Conservation (phyloP, 2,888 invertebrate genomes). For the Heliconius cydno region DNA sequence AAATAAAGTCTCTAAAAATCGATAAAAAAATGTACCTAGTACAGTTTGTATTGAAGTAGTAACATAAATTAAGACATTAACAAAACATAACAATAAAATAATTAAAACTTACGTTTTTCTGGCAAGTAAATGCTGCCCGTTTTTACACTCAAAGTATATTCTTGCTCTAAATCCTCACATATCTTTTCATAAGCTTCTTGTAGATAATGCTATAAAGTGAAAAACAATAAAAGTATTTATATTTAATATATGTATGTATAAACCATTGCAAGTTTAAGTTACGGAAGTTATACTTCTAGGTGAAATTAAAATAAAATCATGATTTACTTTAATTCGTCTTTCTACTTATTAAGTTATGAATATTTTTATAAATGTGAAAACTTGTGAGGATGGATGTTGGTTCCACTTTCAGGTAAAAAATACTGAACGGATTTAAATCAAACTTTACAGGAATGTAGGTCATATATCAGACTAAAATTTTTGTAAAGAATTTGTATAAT, state of each 20-base stretch:
- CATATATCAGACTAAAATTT: too few relatives aligned
- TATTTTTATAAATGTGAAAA: too few relatives aligned
- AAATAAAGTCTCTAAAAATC: too few relatives aligned
- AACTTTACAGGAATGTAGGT: too few relatives aligned
- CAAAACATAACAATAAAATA: too few relatives aligned
- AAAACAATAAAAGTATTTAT: not conserved
- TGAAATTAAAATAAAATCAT: not conserved
- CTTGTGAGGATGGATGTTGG: too few relatives aligned
- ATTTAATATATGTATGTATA: too few relatives aligned
- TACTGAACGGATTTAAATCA: too few relatives aligned
- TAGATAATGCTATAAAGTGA: slow-evolving; percentile 56
- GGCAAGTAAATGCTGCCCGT: slow-evolving; percentile 72
- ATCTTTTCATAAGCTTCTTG: slow-evolving; percentile 69
- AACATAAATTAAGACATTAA: not conserved
- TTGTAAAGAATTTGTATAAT: too few relatives aligned
- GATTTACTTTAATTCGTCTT: not conserved
- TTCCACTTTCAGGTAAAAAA: too few relatives aligned
- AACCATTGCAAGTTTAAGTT: too few relatives aligned
- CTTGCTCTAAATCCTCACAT: slow-evolving; percentile 72
- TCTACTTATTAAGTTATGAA: not conserved
- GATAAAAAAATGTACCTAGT: too few relatives aligned
- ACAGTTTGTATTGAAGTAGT: not conserved
- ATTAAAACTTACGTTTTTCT: slow-evolving; percentile 72
- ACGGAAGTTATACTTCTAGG: not conserved
- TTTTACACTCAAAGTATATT: slow-evolving; percentile 61